phyloP scores from a whole-genome alignment of 1,140 invertebrate species.

The Archegozetes longisetosus region DNA sequence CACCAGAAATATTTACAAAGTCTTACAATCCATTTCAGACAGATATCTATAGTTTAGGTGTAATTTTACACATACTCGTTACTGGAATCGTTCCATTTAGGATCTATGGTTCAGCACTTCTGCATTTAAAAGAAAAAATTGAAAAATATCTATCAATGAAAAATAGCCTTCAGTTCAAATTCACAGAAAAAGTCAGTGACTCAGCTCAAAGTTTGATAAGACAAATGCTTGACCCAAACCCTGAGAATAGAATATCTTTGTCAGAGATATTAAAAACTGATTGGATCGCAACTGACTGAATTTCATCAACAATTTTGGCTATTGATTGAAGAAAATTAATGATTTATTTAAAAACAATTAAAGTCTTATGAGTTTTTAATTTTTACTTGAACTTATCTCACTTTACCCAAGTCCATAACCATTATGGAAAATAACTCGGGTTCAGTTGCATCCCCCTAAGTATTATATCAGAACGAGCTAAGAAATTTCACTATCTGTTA shows the following conservation, averaged over 20 bases:
- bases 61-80: neutral
- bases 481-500: too few relatives aligned
- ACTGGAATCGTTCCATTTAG: neutral
- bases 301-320: too few relatives aligned
- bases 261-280: neutral
- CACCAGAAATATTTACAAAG: constrained; percentile 48
- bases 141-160: neutral
- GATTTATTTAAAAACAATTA: too few relatives aligned
- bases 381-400: too few relatives aligned
- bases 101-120: neutral
- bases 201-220: neutral
- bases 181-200: neutral
- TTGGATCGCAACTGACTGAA: neutral
- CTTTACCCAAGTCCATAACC: too few relatives aligned
- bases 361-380: too few relatives aligned
- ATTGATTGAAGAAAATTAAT: too few relatives aligned
- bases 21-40: constrained; percentile 39
- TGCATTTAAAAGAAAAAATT: neutral
- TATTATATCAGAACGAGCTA: too few relatives aligned
- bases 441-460: too few relatives aligned
- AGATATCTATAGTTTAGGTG: neutral
- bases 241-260: neutral
- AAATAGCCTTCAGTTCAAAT: neutral
- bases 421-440: too few relatives aligned
- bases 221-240: neutral